Evolutionary conservation across 2,888 invertebrate species (phyloP), one percentile per base, ranked within the genome.

Genomic region (Acleris sparsana): DNA sequence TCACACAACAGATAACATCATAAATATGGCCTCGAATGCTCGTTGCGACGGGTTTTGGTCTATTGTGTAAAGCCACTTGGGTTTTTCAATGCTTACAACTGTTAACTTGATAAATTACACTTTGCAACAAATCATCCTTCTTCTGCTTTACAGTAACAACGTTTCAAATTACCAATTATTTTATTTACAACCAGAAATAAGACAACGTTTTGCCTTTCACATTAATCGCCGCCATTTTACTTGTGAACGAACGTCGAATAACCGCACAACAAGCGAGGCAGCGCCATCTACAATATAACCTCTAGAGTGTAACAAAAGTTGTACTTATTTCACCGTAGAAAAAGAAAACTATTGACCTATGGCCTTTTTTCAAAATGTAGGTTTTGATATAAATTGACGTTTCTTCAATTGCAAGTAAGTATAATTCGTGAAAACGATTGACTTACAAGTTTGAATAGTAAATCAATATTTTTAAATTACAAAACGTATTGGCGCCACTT

Each of bases 211-310:
- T 92, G 91, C 93, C 93, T 94, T 94, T 93, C 94, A 94, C 94
- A 94, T 94, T 93, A 93, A 89, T 89, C 87, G 93, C 93, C 94
- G 94, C 95, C 94, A 95, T 94, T 93, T 94, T 94, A 94, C 92
- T 90, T 92, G 90, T 89, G 66, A 66, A 66, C 88, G 87, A 87
- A 88, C 85, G 85, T 89, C 85, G 88, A 92, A 89, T 87, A 87
- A 89, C 89, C 89, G 88, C 89, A 92, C 93, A 94, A 94, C 94
- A 94, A 94, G 94, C 93, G 84, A 85, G 75, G 78, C 78, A 87
- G 92, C 94, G 95, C 94, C 95, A 94, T 94, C 95, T 95, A 93
- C 70, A 71, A 93, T 93, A 88, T 60, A 67, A 56, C 58, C 57
- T 68, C 72, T 53, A 59, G 70, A 71, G 69, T 65, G 72, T 73